Evolutionary conservation across 1,140 invertebrate species (phyloP), one percentile per base, ranked within the genome.

Genomic region (Drosophila burlai): DNA sequence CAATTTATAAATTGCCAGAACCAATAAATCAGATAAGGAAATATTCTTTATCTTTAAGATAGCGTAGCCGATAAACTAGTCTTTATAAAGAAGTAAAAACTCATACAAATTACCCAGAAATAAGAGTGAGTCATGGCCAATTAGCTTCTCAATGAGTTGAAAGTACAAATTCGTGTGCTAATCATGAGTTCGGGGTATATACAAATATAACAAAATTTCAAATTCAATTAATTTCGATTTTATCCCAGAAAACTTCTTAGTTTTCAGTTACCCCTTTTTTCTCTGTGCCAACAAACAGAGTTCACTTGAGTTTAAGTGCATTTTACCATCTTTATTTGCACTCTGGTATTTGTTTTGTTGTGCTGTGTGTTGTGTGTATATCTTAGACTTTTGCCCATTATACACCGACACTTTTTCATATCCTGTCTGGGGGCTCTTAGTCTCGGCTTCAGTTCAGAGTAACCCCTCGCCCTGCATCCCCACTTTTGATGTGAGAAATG

Each of bases 401-500:
- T 86, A 87, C 72, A 83, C 83, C 83, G 83, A 87, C 83, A 87
- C 80, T 89, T 90, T 84, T 89, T 90, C 85, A 89, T 89, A 89
- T 89, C 85, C 85, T 89, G 85, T 89, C 85, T 90, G 81, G 66
- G 65, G 65, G 45, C 76, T 84, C 36, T 59, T 73, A 71, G 81
- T 79, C 78, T 68, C 36, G 54, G 54, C 54, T n/a, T 26, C 66
- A 81, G 77, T 85, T 45, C 46, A 75, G 73, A 71, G 50, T 34
- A 63, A 54, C 76, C 65, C 62, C 40, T 21, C 55, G n/a, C 49
- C 4, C 36, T 31, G 46, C 21, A 29, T 60, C 49, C n/a, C 52
- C 21, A 52, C 49, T 45, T 66, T 50, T 49, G 54, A 58, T 81
- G 83, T 86, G 76, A 86, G 76, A 87, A 87, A 87, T 86, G 80